phyloP scores from a whole-genome alignment of 2,797 vertebrate species.

The Siniperca obscura region DNA sequence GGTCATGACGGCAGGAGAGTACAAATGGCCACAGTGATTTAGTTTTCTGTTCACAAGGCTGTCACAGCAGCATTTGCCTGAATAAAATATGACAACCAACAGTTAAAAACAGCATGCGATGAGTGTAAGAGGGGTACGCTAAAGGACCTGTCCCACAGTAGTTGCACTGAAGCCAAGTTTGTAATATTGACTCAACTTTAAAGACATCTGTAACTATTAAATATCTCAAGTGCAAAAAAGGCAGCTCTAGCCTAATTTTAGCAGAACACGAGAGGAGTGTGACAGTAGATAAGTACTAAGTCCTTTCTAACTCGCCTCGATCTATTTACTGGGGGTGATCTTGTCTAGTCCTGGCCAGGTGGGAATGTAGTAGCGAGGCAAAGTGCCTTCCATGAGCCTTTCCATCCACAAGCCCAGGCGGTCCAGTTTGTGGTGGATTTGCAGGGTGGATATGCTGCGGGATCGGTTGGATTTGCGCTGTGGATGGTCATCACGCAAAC shows the following conservation, averaged over 20 bases:
- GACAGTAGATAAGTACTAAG: slow-evolving; percentile 27
- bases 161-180: slow-evolving; percentile 40
- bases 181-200: slow-evolving; percentile 26
- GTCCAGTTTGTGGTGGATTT: slow-evolving; percentile 94
- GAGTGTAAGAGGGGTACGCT: neutral
- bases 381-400: slow-evolving; percentile 93
- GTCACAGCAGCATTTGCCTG: slow-evolving; percentile 53
- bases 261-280: slow-evolving; percentile 20
- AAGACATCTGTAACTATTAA: slow-evolving; percentile 46
- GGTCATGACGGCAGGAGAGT: slow-evolving; percentile 38
- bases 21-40: slow-evolving; percentile 67
- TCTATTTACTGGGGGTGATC: slow-evolving; percentile 83
- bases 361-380: slow-evolving; percentile 95
- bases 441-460: slow-evolving; percentile 82
- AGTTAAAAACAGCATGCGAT: slow-evolving; percentile 62
- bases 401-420: slow-evolving; percentile 98
- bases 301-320: neutral
- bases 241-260: slow-evolving; percentile 29
- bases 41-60: slow-evolving; percentile 49
- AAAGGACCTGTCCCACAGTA: slow-evolving; percentile 44
- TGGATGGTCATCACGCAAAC: slow-evolving; percentile 80
- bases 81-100: slow-evolving; percentile 42
- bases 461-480: slow-evolving; percentile 82
- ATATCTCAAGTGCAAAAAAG: slow-evolving; percentile 59
- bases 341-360: slow-evolving; percentile 94